Conservation (phyloP, 2,113 vertebrate species). For the Phocoena phocoena region DNA sequence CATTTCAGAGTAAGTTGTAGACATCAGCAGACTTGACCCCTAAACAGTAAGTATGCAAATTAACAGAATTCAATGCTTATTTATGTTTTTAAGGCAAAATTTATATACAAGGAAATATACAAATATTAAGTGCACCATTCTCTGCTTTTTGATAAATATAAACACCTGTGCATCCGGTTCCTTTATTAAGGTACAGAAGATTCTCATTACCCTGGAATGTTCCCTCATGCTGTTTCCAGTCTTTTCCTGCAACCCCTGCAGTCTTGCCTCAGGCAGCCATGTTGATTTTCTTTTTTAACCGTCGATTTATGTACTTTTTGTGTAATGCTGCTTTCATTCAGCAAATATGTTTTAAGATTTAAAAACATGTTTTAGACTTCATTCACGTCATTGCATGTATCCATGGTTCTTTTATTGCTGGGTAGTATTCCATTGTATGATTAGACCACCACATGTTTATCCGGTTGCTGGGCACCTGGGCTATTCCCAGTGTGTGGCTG, state of each 20-base stretch:
- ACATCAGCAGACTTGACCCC: background rate
- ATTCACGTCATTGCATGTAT: background rate
- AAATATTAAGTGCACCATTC: background rate
- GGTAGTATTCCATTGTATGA: background rate
- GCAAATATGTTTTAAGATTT: background rate
- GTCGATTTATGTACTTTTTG: background rate
- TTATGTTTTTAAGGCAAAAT: slow-evolving; percentile 12
- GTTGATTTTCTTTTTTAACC: background rate
- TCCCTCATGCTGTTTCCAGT: background rate
- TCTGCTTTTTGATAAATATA: background rate
- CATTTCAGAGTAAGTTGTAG: slow-evolving; percentile 4
- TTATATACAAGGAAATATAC: background rate
- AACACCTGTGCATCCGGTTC: background rate
- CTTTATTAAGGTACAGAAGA: background rate
- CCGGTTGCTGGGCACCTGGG: background rate
- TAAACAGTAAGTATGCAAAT: background rate
- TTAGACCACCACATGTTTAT: background rate
- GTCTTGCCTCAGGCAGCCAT: background rate
- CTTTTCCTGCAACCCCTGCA: background rate
- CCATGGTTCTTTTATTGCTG: background rate
- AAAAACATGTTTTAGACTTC: background rate
- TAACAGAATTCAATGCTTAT: background rate
- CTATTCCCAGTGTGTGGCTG: background rate
- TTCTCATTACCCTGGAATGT: background rate
- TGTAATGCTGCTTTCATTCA: background rate